phyloP scores from a whole-genome alignment of 2,797 vertebrate species.

The Dendrocincla tyrannina region DNA sequence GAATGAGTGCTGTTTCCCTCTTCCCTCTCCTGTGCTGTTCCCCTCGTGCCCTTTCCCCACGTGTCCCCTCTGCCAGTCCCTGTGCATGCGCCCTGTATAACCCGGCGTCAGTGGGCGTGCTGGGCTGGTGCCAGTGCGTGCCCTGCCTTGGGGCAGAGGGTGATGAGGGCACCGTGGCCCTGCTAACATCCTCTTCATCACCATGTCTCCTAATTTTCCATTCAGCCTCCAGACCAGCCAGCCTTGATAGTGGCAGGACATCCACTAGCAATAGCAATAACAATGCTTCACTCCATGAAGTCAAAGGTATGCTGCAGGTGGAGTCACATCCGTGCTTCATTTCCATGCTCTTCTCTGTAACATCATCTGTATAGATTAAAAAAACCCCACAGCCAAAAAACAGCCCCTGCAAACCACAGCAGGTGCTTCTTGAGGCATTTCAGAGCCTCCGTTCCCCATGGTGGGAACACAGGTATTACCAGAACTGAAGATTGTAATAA shows the following conservation, averaged over 20 bases:
- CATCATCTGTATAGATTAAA: background rate
- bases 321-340: slow-evolving; percentile 45
- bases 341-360: slow-evolving; percentile 15
- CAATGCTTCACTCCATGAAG: slow-evolving; percentile 90
- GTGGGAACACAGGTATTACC: background rate
- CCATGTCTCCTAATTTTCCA: slow-evolving; percentile 77
- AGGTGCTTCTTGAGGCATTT: slow-evolving; percentile 8
- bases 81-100: no score
- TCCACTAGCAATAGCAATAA: slow-evolving; percentile 97
- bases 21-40: slow-evolving; percentile 40
- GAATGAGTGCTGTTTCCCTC: slow-evolving; percentile 46
- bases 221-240: slow-evolving; percentile 92
- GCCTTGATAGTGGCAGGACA: slow-evolving; percentile 95
- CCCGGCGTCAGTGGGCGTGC: slow-evolving; percentile 48
- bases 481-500: background rate
- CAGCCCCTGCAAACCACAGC: background rate
- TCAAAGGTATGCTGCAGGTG: slow-evolving; percentile 88
- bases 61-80: slow-evolving; percentile 24
- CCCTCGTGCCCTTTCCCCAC: slow-evolving; percentile 56
- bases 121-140: slow-evolving; percentile 72
- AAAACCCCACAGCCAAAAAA: background rate
- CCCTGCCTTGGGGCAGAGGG: slow-evolving; percentile 68
- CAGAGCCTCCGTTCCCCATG: background rate
- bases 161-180: slow-evolving; percentile 70
- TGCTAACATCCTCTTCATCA: slow-evolving; percentile 76